These are phyloP conservation scores for Clivina fossor DNA, from an alignment of 2,888 invertebrate species.

Conservation along the genomic window DNA sequence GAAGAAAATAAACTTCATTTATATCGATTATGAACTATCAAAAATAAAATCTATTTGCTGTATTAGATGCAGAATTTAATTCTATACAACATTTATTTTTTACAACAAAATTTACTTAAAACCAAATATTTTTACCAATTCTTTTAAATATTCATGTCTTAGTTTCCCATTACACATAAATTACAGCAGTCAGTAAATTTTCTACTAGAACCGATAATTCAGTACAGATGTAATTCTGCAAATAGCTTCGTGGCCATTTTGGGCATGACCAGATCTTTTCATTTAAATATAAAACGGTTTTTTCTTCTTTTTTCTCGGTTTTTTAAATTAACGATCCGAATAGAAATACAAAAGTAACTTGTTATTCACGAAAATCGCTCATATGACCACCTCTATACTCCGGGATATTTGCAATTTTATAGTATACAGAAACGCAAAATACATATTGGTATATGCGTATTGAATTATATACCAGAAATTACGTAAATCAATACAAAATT, in stretches of 20 bases:
- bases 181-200: too few relatives aligned
- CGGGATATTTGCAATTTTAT: not conserved
- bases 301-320: not conserved
- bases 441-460: not conserved
- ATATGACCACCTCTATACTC: not conserved
- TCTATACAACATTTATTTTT: too few relatives aligned
- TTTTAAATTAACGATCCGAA: slow-evolving; percentile 20
- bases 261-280: slow-evolving; percentile 17
- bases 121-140: too few relatives aligned
- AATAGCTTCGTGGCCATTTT: slow-evolving; percentile 17
- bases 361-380: slow-evolving; percentile 21
- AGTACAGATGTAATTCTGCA: slow-evolving; percentile 20
- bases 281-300: slow-evolving; percentile 19
- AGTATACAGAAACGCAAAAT: not conserved
- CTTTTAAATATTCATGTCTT: too few relatives aligned
- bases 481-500: slow-evolving; percentile 4
- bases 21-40: too few relatives aligned
- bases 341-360: not conserved
- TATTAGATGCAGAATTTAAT: too few relatives aligned
- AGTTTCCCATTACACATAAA: too few relatives aligned
- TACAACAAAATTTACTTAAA: too few relatives aligned
- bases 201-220: too few relatives aligned
- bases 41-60: too few relatives aligned
- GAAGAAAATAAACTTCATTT: too few relatives aligned
- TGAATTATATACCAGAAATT: slow-evolving; percentile 6